phyloP scores from a whole-genome alignment of 2,113 vertebrate species.

The Spheniscus mendiculus region DNA sequence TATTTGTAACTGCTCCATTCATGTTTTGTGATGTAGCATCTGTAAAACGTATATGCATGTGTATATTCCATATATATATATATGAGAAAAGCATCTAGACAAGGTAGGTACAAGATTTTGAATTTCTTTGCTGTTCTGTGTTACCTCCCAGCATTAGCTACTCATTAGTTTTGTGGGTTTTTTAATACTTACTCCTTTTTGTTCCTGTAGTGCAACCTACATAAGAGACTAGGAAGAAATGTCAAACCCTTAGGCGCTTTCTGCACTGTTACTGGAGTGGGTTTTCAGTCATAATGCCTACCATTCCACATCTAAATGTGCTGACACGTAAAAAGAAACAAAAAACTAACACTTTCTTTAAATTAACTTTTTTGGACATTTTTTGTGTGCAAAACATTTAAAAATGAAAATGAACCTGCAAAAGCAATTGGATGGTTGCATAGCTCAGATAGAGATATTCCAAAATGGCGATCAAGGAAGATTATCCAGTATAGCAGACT shows the following conservation, averaged over 20 bases:
- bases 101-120: neutral
- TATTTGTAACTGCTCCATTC: neutral
- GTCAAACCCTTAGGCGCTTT: neutral
- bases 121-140: neutral
- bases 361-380: neutral
- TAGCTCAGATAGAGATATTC: neutral
- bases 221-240: neutral
- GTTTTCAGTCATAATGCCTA: neutral
- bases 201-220: neutral
- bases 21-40: neutral
- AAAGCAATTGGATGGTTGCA: neutral
- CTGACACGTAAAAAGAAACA: neutral
- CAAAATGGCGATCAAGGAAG: neutral
- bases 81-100: neutral
- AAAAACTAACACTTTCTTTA: neutral
- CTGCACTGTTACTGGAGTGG: neutral
- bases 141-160: neutral
- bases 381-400: neutral
- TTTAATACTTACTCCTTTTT: neutral
- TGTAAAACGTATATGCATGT: neutral
- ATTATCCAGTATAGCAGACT: neutral
- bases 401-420: neutral
- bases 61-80: neutral
- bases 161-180: neutral
- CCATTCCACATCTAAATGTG: neutral